These are phyloP conservation scores for Amblyjoppa proteus DNA, from an alignment of 2,888 invertebrate genomes.

Conservation along the genomic window DNA sequence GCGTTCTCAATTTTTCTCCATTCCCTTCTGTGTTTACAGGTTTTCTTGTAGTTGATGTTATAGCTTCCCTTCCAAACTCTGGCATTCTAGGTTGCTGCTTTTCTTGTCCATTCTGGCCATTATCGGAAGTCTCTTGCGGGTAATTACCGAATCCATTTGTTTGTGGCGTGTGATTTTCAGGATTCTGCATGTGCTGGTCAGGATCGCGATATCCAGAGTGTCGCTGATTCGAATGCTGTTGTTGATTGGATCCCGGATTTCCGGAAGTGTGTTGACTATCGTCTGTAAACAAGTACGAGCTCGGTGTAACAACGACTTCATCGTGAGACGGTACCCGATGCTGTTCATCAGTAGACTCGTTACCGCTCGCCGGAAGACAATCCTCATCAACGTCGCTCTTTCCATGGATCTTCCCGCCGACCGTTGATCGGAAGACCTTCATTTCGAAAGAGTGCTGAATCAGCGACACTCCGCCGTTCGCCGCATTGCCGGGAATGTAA, in stretches of 20 bases:
- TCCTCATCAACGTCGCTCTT: too few relatives aligned
- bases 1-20: constrained; percentile 56
- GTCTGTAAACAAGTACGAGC: too few relatives aligned
- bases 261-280: constrained; percentile 63
- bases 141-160: constrained; percentile 36
- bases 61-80: constrained; percentile 20
- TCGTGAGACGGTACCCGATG: too few relatives aligned
- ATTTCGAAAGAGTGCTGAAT: background rate
- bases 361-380: too few relatives aligned
- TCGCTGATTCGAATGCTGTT: constrained; percentile 47
- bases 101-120: constrained; percentile 40
- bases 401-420: too few relatives aligned
- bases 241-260: constrained; percentile 34
- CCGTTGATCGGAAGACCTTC: too few relatives aligned
- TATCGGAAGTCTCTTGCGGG: constrained; percentile 41
- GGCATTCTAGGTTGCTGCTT: constrained; percentile 37
- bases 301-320: too few relatives aligned
- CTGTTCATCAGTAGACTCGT: too few relatives aligned
- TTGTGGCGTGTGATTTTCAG: constrained; percentile 55
- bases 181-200: constrained; percentile 61
- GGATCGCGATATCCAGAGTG: constrained; percentile 37
- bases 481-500: constrained; percentile 68
- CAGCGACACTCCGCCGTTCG: constrained; percentile 31
- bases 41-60: constrained; percentile 37
- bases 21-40: constrained; percentile 16